Evolutionary conservation across 2,888 invertebrate species (phyloP), one percentile per base, ranked within the genome.

Genomic region (Eucera pruinosa): DNA sequence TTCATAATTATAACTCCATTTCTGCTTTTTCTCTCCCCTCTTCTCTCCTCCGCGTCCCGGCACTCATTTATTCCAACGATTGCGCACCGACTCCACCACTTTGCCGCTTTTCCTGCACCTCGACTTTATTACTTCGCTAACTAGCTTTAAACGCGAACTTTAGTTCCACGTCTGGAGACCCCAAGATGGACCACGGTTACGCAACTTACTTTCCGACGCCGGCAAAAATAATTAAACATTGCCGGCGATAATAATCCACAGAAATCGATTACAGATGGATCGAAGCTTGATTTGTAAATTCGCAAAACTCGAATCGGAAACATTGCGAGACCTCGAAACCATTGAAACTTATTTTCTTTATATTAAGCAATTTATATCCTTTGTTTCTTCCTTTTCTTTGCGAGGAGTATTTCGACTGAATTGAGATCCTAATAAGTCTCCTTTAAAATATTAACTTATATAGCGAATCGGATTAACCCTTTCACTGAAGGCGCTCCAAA

Each of bases 81-180:
- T 65, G 75, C 74, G 50, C 74, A 74, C 74, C 55, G 75, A 74
- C 75, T 74, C 74, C 64, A n/a, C 75, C 74, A 74, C 74, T 74
- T 74, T 74, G 57, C 65, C 57, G 43, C 36, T 74, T 65, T 57
- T 57, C 57, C 74, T 65, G 74, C 74, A 50, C 74, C 74, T 74
- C 62, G 74, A 74, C 75, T 74, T 74, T 74, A 74, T 74, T 74
- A 74, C 74, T 74, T 74, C 30, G 30, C 75, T 74, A 74, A 74
- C 74, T 75, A 75, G 75, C 74, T 75, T 75, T 75, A 75, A 75
- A 74, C 75, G 74, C 50, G 65, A 64, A 75, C 74, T 75, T 75
- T 65, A 74, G 74, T 74, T 58, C 58, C 75, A 50, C 62, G 73
- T 30, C 73, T 45, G 62, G 73, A 64, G 64, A 64, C 50, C 62